Evolutionary conservation across 2,797 vertebrate genomes (phyloP), one percentile per base, ranked within the genome.

Genomic region (Hapalemur alaotrensis): DNA sequence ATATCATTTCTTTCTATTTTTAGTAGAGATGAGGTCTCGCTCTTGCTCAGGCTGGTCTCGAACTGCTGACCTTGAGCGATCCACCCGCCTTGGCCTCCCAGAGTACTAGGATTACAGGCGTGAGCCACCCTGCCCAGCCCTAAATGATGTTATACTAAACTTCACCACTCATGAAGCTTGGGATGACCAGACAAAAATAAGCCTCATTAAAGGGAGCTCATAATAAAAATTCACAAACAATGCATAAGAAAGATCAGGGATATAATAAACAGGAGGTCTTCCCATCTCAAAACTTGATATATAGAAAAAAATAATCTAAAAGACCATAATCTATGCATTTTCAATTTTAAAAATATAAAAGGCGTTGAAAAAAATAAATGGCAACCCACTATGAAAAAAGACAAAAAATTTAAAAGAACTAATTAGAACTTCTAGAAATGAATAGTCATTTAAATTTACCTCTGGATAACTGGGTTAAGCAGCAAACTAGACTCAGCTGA

Each of bases 291-390:
- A 69, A 89, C 25, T 52, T 14, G 30, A 23, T 69, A 75, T 32
- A 48, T 46, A 76, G n/a, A 14, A 88, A 89, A 92, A 92, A 76
- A 7, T 48, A n/a, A 67, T 48, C 25, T 79, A 10, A 94, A 72
- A 81, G 15, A 57, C 12, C 2, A 70, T 50, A 70, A 90, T 87
- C 13, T 57, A 13, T 25, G 17, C 41, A 5, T 75, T 84, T 89
- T 59, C 85, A 70, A 72, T 59, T 72, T 86, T 89, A 41, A 92
- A 97, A 82, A 86, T 61, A 28, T 32, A 91, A 57, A 91, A 48
- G 20, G 3, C 35, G 61, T 48, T 43, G 12, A 52, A 91, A 91
- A 78, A 70, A 89, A 38, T 41, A 67, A 70, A 83, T 79, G 22
- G 8, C 1, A 76, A 85, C 43, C 91, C 23, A 65, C 59, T 72